These are phyloP conservation scores for Lasioglossum vierecki DNA, from an alignment of 2,888 invertebrate genomes.

Conservation along the genomic window DNA sequence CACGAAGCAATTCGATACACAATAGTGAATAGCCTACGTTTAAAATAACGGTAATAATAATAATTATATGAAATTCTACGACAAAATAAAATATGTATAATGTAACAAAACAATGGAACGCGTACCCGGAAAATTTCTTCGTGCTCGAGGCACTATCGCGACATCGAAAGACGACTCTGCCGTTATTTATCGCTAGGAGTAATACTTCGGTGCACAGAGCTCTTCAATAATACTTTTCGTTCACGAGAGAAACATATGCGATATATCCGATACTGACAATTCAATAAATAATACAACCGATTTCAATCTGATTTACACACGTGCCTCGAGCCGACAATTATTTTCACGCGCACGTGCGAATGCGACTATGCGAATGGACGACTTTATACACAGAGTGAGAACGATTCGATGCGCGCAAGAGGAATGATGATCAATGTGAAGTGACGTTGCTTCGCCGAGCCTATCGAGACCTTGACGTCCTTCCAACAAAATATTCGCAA, in stretches of 20 bases:
- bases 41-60: constrained; percentile 60
- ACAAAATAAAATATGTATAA: constrained; percentile 54
- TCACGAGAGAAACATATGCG: neutral
- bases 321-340: constrained; percentile 20
- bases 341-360: constrained; percentile 33
- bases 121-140: neutral
- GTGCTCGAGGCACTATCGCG: constrained; percentile 19
- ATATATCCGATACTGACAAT: neutral
- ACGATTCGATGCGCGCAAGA: constrained; percentile 55
- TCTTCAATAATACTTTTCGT: constrained; percentile 27
- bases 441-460: constrained; percentile 42
- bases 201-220: constrained; percentile 13
- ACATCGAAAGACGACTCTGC: neutral
- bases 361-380: constrained; percentile 63
- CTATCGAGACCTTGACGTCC: constrained; percentile 35
- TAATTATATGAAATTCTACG: constrained; percentile 49
- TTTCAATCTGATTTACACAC: neutral
- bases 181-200: neutral
- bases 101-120: constrained; percentile 43
- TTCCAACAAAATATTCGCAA: constrained; percentile 7
- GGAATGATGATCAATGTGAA: constrained; percentile 51
- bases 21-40: constrained; percentile 40
- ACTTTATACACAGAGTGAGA: constrained; percentile 75
- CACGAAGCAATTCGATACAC: constrained; percentile 36
- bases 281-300: constrained; percentile 48